phyloP scores from a whole-genome alignment of 2,797 vertebrate genomes.

The Coendou prehensilis region DNA sequence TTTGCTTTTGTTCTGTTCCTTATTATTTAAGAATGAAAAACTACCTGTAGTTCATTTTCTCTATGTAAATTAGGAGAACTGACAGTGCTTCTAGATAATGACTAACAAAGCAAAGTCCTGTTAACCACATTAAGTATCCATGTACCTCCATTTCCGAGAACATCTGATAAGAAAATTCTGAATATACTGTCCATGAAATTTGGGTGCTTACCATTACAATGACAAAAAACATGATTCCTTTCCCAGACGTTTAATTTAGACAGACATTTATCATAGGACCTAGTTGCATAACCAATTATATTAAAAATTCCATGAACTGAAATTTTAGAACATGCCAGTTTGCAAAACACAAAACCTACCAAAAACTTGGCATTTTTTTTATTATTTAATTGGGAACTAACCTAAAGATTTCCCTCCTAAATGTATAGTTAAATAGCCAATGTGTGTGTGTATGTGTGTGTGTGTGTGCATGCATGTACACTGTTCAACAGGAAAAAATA shows the following conservation, averaged over 20 bases:
- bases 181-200: conserved; percentile 1
- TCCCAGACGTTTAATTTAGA: conserved; percentile 48
- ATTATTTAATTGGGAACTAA: neutral
- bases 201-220: neutral
- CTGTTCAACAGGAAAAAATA: neutral
- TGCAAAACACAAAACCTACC: conserved; percentile 8
- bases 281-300: conserved; percentile 25
- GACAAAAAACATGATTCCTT: conserved; percentile 45
- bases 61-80: neutral
- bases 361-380: neutral
- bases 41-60: neutral
- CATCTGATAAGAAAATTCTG: conserved; percentile 35
- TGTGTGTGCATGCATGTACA: neutral
- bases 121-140: neutral
- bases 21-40: conserved; percentile 9
- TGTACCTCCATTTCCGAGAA: neutral
- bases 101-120: neutral
- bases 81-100: neutral
- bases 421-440: neutral
- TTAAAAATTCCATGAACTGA: conserved; percentile 49
- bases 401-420: neutral
- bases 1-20: neutral
- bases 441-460: neutral
- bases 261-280: conserved; percentile 25
- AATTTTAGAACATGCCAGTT: conserved; percentile 63